phyloP scores from a whole-genome alignment of 2,888 invertebrate species.

The Tipula unca region DNA sequence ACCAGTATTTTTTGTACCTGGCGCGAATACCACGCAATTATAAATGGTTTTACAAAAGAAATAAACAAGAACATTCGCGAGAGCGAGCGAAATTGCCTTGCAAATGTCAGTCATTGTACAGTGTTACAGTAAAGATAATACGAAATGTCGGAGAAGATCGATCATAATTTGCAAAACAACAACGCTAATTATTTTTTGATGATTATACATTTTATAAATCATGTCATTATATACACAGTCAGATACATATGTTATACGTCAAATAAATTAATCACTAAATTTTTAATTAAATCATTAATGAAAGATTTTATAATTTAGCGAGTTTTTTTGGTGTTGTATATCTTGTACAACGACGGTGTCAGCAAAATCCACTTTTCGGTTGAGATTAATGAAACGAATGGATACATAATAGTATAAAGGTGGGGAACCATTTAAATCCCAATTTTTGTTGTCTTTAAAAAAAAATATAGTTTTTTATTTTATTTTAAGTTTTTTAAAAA shows the following conservation, averaged over 20 bases:
- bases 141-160: background rate
- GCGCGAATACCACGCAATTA: background rate
- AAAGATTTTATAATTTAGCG: background rate
- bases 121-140: background rate
- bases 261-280: background rate
- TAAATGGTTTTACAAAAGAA: background rate
- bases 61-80: background rate
- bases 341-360: background rate
- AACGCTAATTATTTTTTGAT: too few species aligned
- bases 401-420: background rate
- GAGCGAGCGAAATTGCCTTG: background rate
- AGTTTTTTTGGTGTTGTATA: background rate
- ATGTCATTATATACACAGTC: background rate
- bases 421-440: background rate
- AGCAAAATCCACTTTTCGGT: background rate
- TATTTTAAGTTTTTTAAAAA: background rate
- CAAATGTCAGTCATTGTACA: background rate
- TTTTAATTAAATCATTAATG: background rate
- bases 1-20: background rate
- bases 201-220: too few species aligned
- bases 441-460: background rate
- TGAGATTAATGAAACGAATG: background rate
- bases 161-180: background rate
- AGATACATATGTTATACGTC: background rate
- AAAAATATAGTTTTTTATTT: background rate